These are phyloP conservation scores for Zeus faber DNA, from an alignment of 2,113 vertebrate genomes.

Conservation along the genomic window DNA sequence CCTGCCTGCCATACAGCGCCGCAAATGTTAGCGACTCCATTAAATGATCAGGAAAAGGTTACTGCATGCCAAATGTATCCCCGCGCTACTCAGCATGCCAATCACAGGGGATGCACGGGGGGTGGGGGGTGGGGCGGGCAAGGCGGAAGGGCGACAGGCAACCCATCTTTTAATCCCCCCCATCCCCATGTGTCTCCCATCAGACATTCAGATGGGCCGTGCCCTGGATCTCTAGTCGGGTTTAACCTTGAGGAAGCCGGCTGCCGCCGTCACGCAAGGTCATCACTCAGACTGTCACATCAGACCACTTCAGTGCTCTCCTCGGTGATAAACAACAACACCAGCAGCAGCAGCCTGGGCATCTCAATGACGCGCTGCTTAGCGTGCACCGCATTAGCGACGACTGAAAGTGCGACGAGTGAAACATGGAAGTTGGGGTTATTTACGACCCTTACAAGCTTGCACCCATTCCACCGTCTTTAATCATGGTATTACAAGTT, in stretches of 20 bases:
- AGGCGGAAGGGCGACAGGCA: constrained; percentile 17
- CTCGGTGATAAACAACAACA: constrained; percentile 57
- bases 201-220: constrained; percentile 40
- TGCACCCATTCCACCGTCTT: no score
- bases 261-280: constrained; percentile 55
- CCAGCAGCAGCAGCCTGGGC: no score
- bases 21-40: constrained; percentile 13
- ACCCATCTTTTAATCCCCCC: constrained; percentile 38
- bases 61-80: constrained; percentile 32
- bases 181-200: constrained; percentile 8
- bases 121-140: constrained; percentile 3
- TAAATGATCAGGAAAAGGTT: constrained; percentile 31
- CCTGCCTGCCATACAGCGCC: constrained; percentile 8
- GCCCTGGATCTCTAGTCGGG: constrained; percentile 48
- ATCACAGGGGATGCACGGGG: constrained; percentile 29
- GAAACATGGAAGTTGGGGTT: no score
- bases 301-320: constrained; percentile 44
- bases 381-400: no score
- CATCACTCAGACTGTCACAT: constrained; percentile 52
- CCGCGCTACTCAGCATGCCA: constrained; percentile 45
- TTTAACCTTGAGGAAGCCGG: constrained; percentile 63
- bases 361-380: no score
- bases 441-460: no score
- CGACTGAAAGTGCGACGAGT: no score
- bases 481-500: no score